A percentile compares a stretch with the other conserved stretches of the same genome.
These are phyloP conservation scores for Drosophila hawaiiensis DNA, from an alignment of 2,888 invertebrate genomes.

Conservation along the genomic window DNA sequence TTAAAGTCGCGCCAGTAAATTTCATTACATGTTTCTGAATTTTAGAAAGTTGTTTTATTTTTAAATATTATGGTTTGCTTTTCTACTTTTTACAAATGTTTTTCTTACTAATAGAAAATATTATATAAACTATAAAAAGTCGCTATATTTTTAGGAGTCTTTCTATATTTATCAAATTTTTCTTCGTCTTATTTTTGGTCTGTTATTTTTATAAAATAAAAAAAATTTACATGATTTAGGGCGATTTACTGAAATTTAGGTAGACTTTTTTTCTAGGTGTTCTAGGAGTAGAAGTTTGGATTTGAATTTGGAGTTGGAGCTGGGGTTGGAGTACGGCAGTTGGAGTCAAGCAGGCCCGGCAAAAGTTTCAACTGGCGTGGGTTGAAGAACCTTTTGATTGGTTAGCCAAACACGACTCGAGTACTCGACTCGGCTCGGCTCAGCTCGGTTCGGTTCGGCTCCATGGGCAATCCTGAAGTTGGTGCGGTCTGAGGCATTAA, in stretches of 20 bases:
- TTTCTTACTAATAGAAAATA: neutral
- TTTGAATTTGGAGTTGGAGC: constrained; percentile 10
- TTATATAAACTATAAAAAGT: neutral
- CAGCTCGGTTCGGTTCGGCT: constrained; percentile 15
- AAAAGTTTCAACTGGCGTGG: constrained; percentile 25
- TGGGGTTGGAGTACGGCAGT: constrained; percentile 2
- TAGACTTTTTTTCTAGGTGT: neutral
- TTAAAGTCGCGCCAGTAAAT: too few species aligned
- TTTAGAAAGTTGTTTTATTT: neutral
- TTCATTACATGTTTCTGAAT: neutral
- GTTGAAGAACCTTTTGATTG: constrained; percentile 83
- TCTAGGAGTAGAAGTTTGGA: neutral
- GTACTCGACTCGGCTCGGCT: neutral
- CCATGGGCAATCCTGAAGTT: constrained; percentile 80
- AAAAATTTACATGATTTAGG: neutral
- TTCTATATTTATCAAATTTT: neutral
- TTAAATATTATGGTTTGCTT: too few species aligned
- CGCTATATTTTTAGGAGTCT: neutral
- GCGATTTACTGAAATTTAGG: neutral
- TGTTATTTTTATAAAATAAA: neutral
- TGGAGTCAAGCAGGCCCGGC: constrained; percentile 18
- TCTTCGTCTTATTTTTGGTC: neutral
- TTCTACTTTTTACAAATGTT: neutral
- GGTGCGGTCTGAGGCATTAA: constrained; percentile 65
- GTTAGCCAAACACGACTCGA: constrained; percentile 69